A percentile compares a stretch with the other conserved stretches of the same genome.
phyloP scores from a whole-genome alignment of 2,888 invertebrate genomes.

The Apotomis capreana region DNA sequence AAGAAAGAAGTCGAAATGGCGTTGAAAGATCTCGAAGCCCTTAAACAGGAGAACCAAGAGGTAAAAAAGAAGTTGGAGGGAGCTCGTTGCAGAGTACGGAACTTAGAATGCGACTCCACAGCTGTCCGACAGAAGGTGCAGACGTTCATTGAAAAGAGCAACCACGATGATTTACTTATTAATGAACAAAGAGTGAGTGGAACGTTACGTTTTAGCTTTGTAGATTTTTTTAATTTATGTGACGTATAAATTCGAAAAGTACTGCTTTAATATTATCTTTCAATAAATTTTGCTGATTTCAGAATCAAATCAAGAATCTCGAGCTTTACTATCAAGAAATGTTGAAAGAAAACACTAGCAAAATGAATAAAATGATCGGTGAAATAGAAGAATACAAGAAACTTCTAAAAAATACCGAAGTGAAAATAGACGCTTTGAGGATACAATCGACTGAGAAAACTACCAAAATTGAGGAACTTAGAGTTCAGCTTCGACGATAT shows the following conservation, averaged over 20 bases:
- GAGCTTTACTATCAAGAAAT: constrained; percentile 78
- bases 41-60: constrained; percentile 83
- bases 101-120: constrained; percentile 85
- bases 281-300: constrained; percentile 48
- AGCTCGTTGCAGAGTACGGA: constrained; percentile 86
- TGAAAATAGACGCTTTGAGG: constrained; percentile 77
- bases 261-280: too few relatives aligned
- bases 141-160: constrained; percentile 85
- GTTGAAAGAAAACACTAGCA: constrained; percentile 74
- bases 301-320: constrained; percentile 78
- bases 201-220: not conserved
- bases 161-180: constrained; percentile 85
- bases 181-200: constrained; percentile 83
- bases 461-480: constrained; percentile 74
- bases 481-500: constrained; percentile 72
- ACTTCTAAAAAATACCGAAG: constrained; percentile 75
- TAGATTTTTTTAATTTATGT: too few relatives aligned
- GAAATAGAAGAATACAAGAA: constrained; percentile 73
- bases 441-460: constrained; percentile 76
- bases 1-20: constrained; percentile 84
- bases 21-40: constrained; percentile 81
- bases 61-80: constrained; percentile 86
- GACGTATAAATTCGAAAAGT: too few relatives aligned
- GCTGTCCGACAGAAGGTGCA: constrained; percentile 83
- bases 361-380: constrained; percentile 75